These are phyloP conservation scores for Tauraco hartlaubi DNA, from an alignment of 2,797 vertebrate species.

Conservation along the genomic window DNA sequence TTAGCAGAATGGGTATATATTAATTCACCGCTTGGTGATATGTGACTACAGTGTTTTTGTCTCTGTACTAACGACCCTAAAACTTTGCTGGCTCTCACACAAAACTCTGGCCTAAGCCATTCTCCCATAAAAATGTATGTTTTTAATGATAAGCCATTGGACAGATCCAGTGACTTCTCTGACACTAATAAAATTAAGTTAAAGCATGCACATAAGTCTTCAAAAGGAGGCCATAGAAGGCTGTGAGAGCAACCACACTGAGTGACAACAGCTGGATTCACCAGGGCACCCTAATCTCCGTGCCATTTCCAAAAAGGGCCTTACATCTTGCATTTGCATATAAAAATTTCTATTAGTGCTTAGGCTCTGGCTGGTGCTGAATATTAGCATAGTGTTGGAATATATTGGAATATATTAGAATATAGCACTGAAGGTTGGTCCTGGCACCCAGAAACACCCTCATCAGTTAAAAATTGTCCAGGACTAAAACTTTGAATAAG, in stretches of 20 bases:
- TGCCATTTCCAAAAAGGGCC: background rate
- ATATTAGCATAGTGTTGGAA: background rate
- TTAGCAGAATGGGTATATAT: background rate
- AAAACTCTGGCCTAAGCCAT: background rate
- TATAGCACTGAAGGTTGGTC: background rate
- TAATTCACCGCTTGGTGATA: background rate
- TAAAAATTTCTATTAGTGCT: background rate
- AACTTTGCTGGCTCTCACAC: background rate
- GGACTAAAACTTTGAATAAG: background rate
- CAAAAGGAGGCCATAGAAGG: background rate
- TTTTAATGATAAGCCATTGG: background rate
- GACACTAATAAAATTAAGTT: background rate
- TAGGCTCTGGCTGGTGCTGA: background rate
- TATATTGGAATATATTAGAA: background rate
- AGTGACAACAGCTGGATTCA: background rate
- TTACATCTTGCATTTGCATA: background rate
- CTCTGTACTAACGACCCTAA: background rate
- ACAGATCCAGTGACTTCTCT: background rate
- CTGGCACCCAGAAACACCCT: background rate
- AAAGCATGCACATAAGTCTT: background rate
- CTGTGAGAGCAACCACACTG: background rate
- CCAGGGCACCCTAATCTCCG: background rate
- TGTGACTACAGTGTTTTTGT: background rate
- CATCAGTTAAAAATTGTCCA: background rate
- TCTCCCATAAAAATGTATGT: background rate